Evolutionary conservation across 2,888 invertebrate species (phyloP).

Genomic region (Philereme transversata): DNA sequence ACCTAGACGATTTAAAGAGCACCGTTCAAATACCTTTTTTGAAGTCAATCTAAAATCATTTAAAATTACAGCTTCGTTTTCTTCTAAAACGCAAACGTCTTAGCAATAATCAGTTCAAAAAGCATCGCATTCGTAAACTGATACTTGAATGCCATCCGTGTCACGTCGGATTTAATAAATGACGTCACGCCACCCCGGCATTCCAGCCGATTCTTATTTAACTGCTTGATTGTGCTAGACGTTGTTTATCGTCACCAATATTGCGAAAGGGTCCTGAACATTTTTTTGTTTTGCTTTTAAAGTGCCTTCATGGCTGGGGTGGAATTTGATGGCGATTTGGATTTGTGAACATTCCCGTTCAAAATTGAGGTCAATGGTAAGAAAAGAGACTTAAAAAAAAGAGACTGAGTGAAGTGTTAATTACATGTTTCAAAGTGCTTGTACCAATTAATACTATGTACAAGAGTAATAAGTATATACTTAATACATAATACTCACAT

Average conservation of each 20-base stretch:
- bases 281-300: slow-evolving; percentile 36
- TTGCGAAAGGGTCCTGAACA: slow-evolving; percentile 50
- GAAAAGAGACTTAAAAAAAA: not conserved
- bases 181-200: slow-evolving; percentile 57
- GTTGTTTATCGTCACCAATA: slow-evolving; percentile 79
- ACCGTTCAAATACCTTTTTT: too few relatives aligned
- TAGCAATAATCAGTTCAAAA: slow-evolving; percentile 6
- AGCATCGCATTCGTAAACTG: slow-evolving; percentile 20
- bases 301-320: slow-evolving; percentile 28
- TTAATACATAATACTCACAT: too few relatives aligned
- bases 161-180: slow-evolving; percentile 66
- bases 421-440: too few relatives aligned
- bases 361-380: slow-evolving; percentile 20
- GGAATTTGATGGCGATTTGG: slow-evolving; percentile 23
- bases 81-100: too few relatives aligned
- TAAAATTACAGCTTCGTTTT: too few relatives aligned
- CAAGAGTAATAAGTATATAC: too few relatives aligned
- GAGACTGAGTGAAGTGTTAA: too few relatives aligned
- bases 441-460: too few relatives aligned
- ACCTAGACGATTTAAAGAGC: too few relatives aligned
- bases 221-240: slow-evolving; percentile 73
- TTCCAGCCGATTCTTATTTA: slow-evolving; percentile 74
- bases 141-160: slow-evolving; percentile 24
- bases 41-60: too few relatives aligned
- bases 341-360: slow-evolving; percentile 16